Percentiles rank a stretch among this genome's conserved stretches.
phyloP scores from a whole-genome alignment of 2,113 vertebrate genomes.

The Callorhinus ursinus region DNA sequence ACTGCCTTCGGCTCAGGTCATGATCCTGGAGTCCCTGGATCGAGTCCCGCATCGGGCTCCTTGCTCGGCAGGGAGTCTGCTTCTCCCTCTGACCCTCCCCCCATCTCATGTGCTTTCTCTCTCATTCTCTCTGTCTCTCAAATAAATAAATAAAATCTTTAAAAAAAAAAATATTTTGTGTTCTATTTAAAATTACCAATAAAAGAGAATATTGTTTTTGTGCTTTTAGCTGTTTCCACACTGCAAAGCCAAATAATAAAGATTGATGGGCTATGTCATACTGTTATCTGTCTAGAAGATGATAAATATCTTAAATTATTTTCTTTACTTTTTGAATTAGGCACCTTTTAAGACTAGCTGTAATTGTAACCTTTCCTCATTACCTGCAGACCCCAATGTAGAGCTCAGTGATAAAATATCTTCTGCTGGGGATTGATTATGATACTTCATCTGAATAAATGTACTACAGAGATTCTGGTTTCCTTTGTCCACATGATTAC shows the following conservation, averaged over 20 bases:
- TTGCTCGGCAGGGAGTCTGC: too few relatives aligned
- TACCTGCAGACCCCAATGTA: neutral
- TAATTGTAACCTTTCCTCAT: neutral
- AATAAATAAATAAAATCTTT: too few relatives aligned
- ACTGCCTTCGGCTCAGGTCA: too few relatives aligned
- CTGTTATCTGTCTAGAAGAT: neutral
- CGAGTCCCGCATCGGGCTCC: too few relatives aligned
- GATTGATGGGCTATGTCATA: neutral
- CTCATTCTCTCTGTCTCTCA: too few relatives aligned
- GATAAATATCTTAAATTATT: neutral
- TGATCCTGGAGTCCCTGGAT: too few relatives aligned
- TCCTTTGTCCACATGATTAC: neutral
- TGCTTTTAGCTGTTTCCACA: neutral
- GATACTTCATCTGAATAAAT: neutral
- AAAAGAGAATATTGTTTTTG: neutral
- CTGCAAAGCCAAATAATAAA: neutral
- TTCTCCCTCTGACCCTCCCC: too few relatives aligned
- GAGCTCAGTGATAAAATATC: neutral
- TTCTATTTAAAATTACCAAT: neutral
- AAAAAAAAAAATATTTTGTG: neutral
- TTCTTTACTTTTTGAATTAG: conserved; percentile 1
- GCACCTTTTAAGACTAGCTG: neutral
- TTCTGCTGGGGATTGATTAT: neutral
- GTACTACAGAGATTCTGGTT: neutral
- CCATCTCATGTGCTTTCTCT: too few relatives aligned